phyloP scores from a whole-genome alignment of 2,113 vertebrate genomes.

The Nycticorax nycticorax region DNA sequence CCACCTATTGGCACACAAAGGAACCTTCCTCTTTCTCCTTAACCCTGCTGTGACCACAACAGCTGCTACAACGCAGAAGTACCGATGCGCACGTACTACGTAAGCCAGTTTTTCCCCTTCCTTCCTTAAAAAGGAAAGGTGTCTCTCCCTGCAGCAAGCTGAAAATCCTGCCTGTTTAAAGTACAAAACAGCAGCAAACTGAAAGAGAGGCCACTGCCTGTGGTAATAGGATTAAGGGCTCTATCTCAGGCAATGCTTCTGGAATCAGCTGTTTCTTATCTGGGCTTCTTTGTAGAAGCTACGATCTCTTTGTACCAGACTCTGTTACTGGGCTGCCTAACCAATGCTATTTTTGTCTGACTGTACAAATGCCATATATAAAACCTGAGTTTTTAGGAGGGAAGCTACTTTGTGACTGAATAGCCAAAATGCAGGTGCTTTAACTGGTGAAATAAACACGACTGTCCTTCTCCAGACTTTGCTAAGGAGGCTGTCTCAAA shows the following conservation, averaged over 20 bases:
- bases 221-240: slow-evolving; percentile 40
- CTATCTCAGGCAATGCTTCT: slow-evolving; percentile 43
- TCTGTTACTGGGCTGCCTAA: slow-evolving; percentile 27
- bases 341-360: slow-evolving; percentile 19
- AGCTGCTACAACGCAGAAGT: background rate
- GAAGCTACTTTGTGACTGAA: background rate
- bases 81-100: accelerated
- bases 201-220: background rate
- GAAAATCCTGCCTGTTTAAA: slow-evolving; percentile 7
- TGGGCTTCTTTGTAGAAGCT: slow-evolving; percentile 40
- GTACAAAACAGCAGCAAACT: background rate
- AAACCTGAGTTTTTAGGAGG: background rate
- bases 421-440: slow-evolving; percentile 4
- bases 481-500: background rate
- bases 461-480: background rate
- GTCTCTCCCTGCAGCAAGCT: background rate
- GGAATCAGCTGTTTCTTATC: slow-evolving; percentile 58
- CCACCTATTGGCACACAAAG: slow-evolving; percentile 52
- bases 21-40: slow-evolving; percentile 43
- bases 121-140: background rate
- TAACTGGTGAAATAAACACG: background rate
- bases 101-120: background rate
- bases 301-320: slow-evolving; percentile 17
- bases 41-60: slow-evolving; percentile 25
- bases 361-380: background rate